These are phyloP conservation scores for Lagodon rhomboides DNA, from an alignment of 2,797 vertebrate genomes.

Conservation along the genomic window DNA sequence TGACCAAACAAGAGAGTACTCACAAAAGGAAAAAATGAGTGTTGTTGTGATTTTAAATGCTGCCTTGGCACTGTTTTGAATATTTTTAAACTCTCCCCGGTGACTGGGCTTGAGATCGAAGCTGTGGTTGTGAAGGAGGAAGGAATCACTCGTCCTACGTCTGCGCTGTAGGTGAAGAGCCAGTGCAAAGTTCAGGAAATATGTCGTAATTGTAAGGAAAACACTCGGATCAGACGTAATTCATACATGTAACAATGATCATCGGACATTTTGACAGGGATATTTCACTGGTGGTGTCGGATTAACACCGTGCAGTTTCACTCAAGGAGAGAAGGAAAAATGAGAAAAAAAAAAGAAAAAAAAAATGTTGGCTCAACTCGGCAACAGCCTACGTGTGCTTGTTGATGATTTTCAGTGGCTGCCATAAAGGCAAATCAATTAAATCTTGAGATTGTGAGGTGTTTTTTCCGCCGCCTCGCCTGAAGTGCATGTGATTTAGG, in stretches of 20 bases:
- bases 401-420: slow-evolving; percentile 74
- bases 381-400: slow-evolving; percentile 69
- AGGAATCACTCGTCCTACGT: not conserved
- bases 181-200: slow-evolving; percentile 59
- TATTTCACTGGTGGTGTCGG: slow-evolving; percentile 19
- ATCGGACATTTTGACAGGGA: slow-evolving; percentile 23
- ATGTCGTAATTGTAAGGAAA: not conserved
- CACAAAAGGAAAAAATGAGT: slow-evolving; percentile 6
- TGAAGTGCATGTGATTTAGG: slow-evolving; percentile 64
- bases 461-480: slow-evolving; percentile 62
- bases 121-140: slow-evolving; percentile 20
- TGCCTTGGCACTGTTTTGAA: slow-evolving; percentile 33
- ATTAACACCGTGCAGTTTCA: slow-evolving; percentile 40
- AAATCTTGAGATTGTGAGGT: slow-evolving; percentile 61
- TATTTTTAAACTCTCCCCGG: slow-evolving; percentile 26
- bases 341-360: slow-evolving; percentile 12
- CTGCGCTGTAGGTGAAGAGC: slow-evolving; percentile 27
- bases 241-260: slow-evolving; percentile 21
- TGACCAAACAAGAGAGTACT: slow-evolving; percentile 33
- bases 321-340: slow-evolving; percentile 31
- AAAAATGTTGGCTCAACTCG: slow-evolving; percentile 61
- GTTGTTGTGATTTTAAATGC: slow-evolving; percentile 39
- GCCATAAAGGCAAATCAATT: slow-evolving; percentile 82
- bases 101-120: slow-evolving; percentile 32
- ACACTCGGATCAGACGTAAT: slow-evolving; percentile 15